These are phyloP conservation scores for Sternarchorhynchus goeldii DNA, from an alignment of 2,797 vertebrate genomes.

Conservation along the genomic window DNA sequence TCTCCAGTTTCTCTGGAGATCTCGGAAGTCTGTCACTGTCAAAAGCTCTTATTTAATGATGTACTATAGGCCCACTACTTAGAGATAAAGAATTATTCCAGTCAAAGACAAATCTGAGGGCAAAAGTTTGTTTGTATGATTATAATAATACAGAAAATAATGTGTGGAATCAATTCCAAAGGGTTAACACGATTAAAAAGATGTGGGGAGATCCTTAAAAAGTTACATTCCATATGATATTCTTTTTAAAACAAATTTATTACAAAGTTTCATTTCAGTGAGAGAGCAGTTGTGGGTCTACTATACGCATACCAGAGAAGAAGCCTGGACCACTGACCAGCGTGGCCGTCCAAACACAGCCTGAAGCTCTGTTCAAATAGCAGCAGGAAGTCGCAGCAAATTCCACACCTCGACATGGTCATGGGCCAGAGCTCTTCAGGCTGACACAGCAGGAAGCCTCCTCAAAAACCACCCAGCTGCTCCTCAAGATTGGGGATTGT, in stretches of 20 bases:
- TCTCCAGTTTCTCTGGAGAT: constrained; percentile 74
- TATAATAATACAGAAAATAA: no score
- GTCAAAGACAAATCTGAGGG: background rate
- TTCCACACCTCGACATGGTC: constrained; percentile 61
- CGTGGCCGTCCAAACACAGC: constrained; percentile 56
- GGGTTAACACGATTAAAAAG: no score
- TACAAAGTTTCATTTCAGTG: background rate
- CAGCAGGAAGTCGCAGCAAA: constrained; percentile 68
- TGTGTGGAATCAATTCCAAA: no score
- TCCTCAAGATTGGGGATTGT: constrained; percentile 51
- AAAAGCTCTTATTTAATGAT: constrained; percentile 59
- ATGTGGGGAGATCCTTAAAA: no score
- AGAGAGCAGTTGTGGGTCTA: constrained; percentile 40
- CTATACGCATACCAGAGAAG: constrained; percentile 16
- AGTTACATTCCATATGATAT: background rate
- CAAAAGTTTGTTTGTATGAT: no score
- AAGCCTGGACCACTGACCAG: constrained; percentile 52
- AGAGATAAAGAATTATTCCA: background rate
- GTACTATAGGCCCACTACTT: constrained; percentile 12
- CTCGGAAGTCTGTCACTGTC: constrained; percentile 78
- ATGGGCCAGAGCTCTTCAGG: constrained; percentile 41
- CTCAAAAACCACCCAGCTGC: constrained; percentile 36
- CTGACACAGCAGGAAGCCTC: constrained; percentile 46
- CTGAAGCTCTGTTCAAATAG: constrained; percentile 64
- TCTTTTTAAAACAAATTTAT: constrained; percentile 19